Evolutionary conservation across 2,888 invertebrate genomes (phyloP), one percentile per base, ranked within the genome.

Genomic region (Agriopis leucophaearia): DNA sequence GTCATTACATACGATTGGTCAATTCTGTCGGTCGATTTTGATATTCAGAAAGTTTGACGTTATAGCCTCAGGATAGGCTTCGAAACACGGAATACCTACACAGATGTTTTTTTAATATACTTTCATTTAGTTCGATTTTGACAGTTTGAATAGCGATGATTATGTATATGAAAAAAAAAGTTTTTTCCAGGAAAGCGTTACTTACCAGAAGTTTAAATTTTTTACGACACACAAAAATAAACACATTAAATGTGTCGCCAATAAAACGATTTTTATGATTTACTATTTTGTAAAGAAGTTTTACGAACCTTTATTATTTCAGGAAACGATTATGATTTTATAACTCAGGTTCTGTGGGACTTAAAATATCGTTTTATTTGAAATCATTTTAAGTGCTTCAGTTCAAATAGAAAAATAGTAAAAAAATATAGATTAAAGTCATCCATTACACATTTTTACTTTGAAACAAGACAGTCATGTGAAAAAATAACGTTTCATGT

Each of bases 291-390:
- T 73, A 57, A 74, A 70, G 70, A 75, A 74, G 73, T 75, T 68
- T 68, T 60, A 64, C 65, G 74, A 74, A 74, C 73, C 70, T 73
- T 79, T 79, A 82, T 81, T 80, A 71, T 75, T 80, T 77, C 72
- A 76, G 78, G 81, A 80, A 81, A 72, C 75, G 64, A 75, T 79
- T 76, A 79, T 73, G 73, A 76, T 71, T 70, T 66, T 70, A 70
- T 59, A 57, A 66, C 66, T 64, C 71, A 73, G 71, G 59, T 70
- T 65, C 73, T 70, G 67, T 74, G 72, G 67, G 74, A 67, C 61
- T 69, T 73, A 60, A 70, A 55, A 70, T 65, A 71, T 64, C 72
- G 67, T 73, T 75, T 75, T 72, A 74, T 75, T 70, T 67, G 69
- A 74, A 65, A 71, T 73, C 42, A 71, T 70, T 60, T 69, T 69